Percentiles rank a stretch among this genome's conserved stretches.
phyloP scores from a whole-genome alignment of 2,797 vertebrate genomes.

The Eulemur coronatus region DNA sequence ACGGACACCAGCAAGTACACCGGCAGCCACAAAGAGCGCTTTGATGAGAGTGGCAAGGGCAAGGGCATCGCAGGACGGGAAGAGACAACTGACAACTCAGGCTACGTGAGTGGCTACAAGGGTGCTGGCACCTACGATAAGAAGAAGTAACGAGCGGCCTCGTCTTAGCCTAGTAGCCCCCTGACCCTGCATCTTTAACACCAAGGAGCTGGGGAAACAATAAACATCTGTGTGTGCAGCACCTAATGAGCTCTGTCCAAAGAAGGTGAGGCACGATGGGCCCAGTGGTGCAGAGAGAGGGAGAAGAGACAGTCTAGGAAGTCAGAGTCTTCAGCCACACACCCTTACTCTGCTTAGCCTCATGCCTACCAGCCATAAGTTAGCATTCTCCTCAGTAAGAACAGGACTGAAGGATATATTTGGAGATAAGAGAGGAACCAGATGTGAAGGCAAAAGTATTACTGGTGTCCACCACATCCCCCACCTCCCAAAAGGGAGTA shows the following conservation, averaged over 20 bases:
- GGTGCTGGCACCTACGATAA: conserved; percentile 91
- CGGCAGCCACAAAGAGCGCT: conserved; percentile 93
- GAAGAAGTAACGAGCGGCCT: conserved; percentile 77
- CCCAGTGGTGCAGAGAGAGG: neutral
- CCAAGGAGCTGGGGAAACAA: neutral
- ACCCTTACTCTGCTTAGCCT: neutral
- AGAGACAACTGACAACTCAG: conserved; percentile 87
- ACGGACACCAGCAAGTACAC: conserved; percentile 94
- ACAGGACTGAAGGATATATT: neutral
- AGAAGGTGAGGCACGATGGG: neutral
- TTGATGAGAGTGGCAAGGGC: conserved; percentile 91
- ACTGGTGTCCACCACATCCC: neutral
- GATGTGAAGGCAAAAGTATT: neutral
- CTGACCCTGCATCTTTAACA: neutral
- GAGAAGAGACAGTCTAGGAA: neutral
- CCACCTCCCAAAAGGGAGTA: neutral
- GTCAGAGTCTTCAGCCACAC: neutral
- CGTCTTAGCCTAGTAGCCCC: neutral
- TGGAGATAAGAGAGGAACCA: neutral
- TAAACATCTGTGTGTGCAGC: conserved; percentile 72
- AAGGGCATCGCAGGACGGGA: conserved; percentile 91
- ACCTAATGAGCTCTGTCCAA: neutral
- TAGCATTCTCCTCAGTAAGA: neutral
- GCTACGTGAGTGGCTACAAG: conserved; percentile 94
- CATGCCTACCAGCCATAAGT: neutral